Evolutionary conservation across 2,888 invertebrate species (phyloP).

Genomic region (Cheilosia scutellata): DNA sequence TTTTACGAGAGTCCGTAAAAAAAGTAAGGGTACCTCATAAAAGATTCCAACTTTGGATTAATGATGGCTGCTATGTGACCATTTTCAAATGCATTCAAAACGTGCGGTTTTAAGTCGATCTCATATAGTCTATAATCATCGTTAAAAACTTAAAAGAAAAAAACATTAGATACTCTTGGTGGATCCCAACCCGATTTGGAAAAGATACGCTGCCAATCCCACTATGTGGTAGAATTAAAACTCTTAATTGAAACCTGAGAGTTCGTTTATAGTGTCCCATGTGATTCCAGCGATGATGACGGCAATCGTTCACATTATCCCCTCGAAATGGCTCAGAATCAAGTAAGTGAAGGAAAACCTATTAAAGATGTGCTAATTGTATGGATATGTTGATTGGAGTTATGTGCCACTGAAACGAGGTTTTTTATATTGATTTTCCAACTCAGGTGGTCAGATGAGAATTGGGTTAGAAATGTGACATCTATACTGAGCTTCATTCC

Average conservation of each 20-base stretch:
- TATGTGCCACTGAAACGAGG: slow-evolving; percentile 8
- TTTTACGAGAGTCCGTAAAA: slow-evolving; percentile 40
- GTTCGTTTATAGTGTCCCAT: slow-evolving; percentile 23
- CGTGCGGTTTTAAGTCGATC: slow-evolving; percentile 6
- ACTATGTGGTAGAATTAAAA: neutral
- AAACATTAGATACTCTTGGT: neutral
- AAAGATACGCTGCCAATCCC: slow-evolving; percentile 1
- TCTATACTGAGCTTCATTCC: neutral
- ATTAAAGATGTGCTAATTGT: slow-evolving; percentile 52
- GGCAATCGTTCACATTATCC: slow-evolving; percentile 21
- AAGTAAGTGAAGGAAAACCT: slow-evolving; percentile 29
- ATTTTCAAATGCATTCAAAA: slow-evolving; percentile 36
- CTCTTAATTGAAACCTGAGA: slow-evolving; percentile 39
- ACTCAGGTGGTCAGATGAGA: slow-evolving; percentile 31
- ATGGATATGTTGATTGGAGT: slow-evolving; percentile 30
- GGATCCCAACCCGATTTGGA: neutral
- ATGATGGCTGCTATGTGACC: slow-evolving; percentile 46
- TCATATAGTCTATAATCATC: slow-evolving; percentile 30
- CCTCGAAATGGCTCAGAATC: slow-evolving; percentile 9
- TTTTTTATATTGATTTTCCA: neutral
- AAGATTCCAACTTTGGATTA: slow-evolving; percentile 37
- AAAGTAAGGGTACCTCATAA: slow-evolving; percentile 30
- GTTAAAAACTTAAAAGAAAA: slow-evolving; percentile 32
- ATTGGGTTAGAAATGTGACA: slow-evolving; percentile 33
- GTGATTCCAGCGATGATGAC: slow-evolving; percentile 16